Evolutionary conservation across 2,113 vertebrate genomes (phyloP), one percentile per base, ranked within the genome.

Genomic region (Nycticryphes semicollaris): DNA sequence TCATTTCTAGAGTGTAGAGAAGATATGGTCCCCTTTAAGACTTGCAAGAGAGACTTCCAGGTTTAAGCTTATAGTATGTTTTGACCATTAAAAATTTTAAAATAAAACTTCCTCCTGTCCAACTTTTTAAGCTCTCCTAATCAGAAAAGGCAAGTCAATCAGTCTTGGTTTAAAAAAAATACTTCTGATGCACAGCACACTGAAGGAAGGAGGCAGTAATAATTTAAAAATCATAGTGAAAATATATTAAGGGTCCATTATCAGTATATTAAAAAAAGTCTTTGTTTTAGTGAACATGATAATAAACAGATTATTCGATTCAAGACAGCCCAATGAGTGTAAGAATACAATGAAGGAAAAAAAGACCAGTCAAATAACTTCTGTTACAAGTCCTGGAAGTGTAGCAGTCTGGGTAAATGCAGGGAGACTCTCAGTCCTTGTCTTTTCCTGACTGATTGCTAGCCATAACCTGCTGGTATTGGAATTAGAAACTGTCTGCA

Each of bases 401-500:
- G 23, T 27, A 77, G 41, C 31, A 43, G 57, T 59, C 27, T 84
- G 47, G 20, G 27, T 84, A 95, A 86, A 70, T 57, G 51, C 43
- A 94, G 53, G 87, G 73, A 77, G 45, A 60, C 51, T 79, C 63
- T 74, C 51, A 89, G 19, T 25, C 70, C 62, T 90, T 3, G 7
- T 63, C 51, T 91, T 91, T 95, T 78, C 50, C 47, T 59, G 21
- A 68, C 63, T 92, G 86, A 95, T 64, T 87, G 84, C 78, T 92
- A 60, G 90, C 68, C 87, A 84, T 93, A 97, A 86, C 95, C 93
- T 96, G 94, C 97, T 97, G 96, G 47, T 93, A 93, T 64, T 84
- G 69, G 92, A 96, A 97, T 96, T 95, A 95, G 94, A 96, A 96
- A 96, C 73, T 76, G 60, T 68, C 62, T 95, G 89, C 50, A 64